Percentiles rank a stretch among this genome's conserved stretches.
phyloP scores from a whole-genome alignment of 1,140 invertebrate genomes.

The Achroia grisella region DNA sequence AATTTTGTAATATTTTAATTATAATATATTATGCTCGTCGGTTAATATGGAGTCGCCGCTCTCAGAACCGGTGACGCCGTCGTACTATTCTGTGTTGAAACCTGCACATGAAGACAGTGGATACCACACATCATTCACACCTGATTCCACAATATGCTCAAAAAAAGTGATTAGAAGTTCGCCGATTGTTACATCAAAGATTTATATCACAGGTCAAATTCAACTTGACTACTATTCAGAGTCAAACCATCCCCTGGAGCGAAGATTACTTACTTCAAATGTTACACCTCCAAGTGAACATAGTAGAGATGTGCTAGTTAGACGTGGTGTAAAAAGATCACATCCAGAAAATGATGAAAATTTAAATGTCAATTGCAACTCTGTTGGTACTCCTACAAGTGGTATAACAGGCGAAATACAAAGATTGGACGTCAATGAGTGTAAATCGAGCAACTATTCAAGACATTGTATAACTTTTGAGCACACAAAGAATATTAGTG shows the following conservation, averaged over 20 bases:
- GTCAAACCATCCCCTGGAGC: constrained; percentile 4
- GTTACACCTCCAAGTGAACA: constrained; percentile 17
- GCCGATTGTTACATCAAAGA: constrained; percentile 15
- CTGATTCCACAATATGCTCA: constrained; percentile 47
- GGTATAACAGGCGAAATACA: constrained; percentile 41
- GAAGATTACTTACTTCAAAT: constrained; percentile 19
- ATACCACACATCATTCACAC: constrained; percentile 56
- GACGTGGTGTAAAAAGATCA: constrained; percentile 42
- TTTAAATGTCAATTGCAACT: constrained; percentile 20
- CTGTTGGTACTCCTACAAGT: constrained; percentile 46
- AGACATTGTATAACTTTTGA: neutral
- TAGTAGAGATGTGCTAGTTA: constrained; percentile 1
- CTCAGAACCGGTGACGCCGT: constrained; percentile 39
- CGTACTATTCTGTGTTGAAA: constrained; percentile 15
- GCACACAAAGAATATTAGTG: neutral
- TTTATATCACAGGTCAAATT: constrained; percentile 18
- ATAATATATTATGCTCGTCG: neutral
- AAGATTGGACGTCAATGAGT: constrained; percentile 26
- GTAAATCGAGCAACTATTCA: constrained; percentile 10
- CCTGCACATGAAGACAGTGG: constrained; percentile 47
- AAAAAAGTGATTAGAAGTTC: constrained; percentile 37
- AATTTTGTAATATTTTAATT: too few relatives aligned
- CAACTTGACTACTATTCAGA: constrained; percentile 14
- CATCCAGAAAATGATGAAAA: constrained; percentile 25
- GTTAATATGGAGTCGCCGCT: constrained; percentile 33